Base-by-base conservation (phyloP, 2,113 vertebrate species). In the Dromaius novaehollandiae region DNA sequence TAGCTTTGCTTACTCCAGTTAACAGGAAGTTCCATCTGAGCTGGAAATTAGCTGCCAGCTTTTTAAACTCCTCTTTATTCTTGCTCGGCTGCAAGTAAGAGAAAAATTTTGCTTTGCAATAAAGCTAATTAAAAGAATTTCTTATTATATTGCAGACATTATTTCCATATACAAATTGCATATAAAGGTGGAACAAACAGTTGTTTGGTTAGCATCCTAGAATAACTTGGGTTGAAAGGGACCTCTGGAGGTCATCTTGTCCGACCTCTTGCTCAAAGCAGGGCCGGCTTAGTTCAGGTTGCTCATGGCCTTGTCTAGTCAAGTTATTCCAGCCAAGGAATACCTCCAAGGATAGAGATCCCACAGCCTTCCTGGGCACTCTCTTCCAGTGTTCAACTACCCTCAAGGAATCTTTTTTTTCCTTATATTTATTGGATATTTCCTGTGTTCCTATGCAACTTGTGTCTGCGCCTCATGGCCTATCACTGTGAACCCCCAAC, bases 11-110 rank as follows among this genome's bases (percentile, higher is more conserved):
- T 80, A 98, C 85, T 1, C 95, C 34, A 1, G 79, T 98, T 81
- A 98, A 89, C 8, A 98, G 94, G 69, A 97, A 96, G 65, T 97
- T 98, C 98, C 98, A 98, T 50, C 88, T 96, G 70, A 98, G 78
- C 92, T 98, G 97, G 90, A 98, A 98, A 92, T 95, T 88, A 9
- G 97, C 89, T 2, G 98, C 97, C 79, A 96, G 7, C 14, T 82
- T 86, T 90, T 90, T 88, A 42, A 98, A 96, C 15, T 97, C 97
- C 60, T 97, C 94, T 91, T 95, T 97, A 94, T 19, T 98, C 88
- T 85, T 97, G 95, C 95, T 96, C 68, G 97, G 96, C 97, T 98
- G 88, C 51, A 77, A 61, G 65, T 7, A 93, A 53, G 82, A 40
- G 74, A 79, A 93, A 66, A 36, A 50, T 42, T 32, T 0, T 28